Evolutionary conservation across 2,113 vertebrate genomes (phyloP).

Genomic region (Sylvietta virens): DNA sequence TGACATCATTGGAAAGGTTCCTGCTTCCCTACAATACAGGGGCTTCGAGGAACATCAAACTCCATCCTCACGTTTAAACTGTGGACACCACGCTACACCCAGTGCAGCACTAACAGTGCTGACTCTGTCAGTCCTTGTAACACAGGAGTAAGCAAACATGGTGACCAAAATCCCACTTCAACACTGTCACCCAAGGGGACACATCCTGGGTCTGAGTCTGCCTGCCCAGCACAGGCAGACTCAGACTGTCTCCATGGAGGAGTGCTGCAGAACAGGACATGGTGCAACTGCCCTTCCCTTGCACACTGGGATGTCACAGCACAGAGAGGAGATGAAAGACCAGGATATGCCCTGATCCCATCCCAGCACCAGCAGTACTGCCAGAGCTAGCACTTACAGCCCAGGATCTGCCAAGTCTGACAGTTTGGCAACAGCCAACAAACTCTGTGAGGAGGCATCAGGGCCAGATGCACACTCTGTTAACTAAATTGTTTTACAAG

Average conservation of each 20-base stretch:
- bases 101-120: neutral
- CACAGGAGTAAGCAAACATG: neutral
- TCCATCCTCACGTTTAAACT: neutral
- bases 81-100: neutral
- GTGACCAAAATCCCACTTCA: neutral
- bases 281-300: neutral
- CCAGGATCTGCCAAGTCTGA: neutral
- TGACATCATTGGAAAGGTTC: neutral
- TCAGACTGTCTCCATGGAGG: too few species aligned
- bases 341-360: neutral
- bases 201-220: neutral
- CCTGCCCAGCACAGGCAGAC: neutral
- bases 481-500: neutral
- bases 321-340: neutral
- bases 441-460: neutral
- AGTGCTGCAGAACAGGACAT: accelerated
- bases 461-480: neutral
- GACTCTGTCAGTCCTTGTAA: neutral
- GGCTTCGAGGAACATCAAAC: neutral
- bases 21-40: neutral
- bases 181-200: neutral
- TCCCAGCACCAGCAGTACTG: neutral
- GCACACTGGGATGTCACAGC: accelerated
- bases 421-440: neutral
- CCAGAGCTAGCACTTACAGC: neutral